phyloP scores from a whole-genome alignment of 2,113 vertebrate species.

The Corythornis vintsioides region DNA sequence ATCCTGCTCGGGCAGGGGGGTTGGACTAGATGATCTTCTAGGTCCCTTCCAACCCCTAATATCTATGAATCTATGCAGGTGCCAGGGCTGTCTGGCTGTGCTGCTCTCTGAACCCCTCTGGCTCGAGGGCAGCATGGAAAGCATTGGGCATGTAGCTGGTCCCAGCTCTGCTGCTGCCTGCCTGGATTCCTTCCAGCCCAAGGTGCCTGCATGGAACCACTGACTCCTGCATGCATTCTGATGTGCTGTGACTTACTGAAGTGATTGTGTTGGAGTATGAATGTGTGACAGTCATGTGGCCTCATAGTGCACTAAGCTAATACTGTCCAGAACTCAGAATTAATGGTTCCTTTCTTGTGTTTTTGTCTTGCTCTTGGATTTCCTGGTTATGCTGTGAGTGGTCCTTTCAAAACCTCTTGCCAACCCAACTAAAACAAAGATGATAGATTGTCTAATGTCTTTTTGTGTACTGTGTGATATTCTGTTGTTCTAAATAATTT shows the following conservation, averaged over 20 bases:
- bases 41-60: too few species aligned
- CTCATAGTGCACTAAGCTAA: neutral
- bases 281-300: accelerated
- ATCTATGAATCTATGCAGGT: too few species aligned
- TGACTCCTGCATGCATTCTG: accelerated
- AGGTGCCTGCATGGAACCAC: accelerated
- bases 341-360: neutral
- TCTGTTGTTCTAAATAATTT: conserved; percentile 40
- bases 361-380: neutral
- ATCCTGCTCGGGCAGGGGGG: too few species aligned
- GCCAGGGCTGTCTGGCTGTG: accelerated
- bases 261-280: neutral
- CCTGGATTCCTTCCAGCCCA: neutral
- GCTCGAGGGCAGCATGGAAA: accelerated
- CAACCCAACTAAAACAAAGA: neutral
- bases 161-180: neutral
- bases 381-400: neutral
- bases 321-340: neutral
- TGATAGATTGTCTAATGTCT: neutral
- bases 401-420: neutral
- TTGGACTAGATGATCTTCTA: too few species aligned
- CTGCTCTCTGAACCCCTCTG: neutral
- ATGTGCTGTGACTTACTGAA: neutral
- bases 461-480: conserved; percentile 2
- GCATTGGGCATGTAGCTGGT: accelerated